Base-by-base conservation (phyloP, 2,797 vertebrate genomes). In the Brotula barbata region DNA sequence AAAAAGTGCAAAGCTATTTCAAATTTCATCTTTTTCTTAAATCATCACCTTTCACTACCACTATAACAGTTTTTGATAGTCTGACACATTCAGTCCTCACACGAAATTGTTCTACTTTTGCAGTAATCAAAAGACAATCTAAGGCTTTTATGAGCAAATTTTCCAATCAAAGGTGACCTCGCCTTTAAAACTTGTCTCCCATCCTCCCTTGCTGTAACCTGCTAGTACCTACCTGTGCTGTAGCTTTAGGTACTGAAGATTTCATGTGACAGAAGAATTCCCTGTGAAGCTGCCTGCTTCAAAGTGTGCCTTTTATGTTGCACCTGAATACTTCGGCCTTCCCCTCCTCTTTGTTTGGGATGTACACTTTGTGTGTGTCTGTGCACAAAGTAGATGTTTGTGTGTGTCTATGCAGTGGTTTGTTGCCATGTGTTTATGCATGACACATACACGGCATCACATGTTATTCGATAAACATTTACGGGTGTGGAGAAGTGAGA, bases 311-410 rank as follows among this genome's bases (percentile, higher is more conserved):
- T 73, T 80, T 78, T 71, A 41, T 65, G 49, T 78, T 81, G 72
- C 63, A 86, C 70, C 69, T 60, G 69, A 66, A 68, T 65, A 71
- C 56, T 71, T 64, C 3, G 1, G 0, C 14, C 58, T 59, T 78
- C 80, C 73, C 88, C 88, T 84, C 87, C 88, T 82, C 76, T 81
- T 52, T 89, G 77, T 90, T 87, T 87, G 54, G 64, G 66, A 33
- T 87, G 53, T 58, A 83, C 87, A 87, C 85, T 61, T 34, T 28
- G 28, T 22, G 14, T 19, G 22, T 17, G 45, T 20, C 44, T 62
- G 44, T 33, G 16, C 22, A 44, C 6, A 14, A 19, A 22, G 42
- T 46, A 33, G 7, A 6, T 46, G 42, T 45, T 5, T 20, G 56
- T 28, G 15, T 40, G 17, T 22, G 42, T 37, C 19, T 17, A 10